Evolutionary conservation across 2,888 invertebrate species (phyloP).

Genomic region (Fragum sueziense): DNA sequence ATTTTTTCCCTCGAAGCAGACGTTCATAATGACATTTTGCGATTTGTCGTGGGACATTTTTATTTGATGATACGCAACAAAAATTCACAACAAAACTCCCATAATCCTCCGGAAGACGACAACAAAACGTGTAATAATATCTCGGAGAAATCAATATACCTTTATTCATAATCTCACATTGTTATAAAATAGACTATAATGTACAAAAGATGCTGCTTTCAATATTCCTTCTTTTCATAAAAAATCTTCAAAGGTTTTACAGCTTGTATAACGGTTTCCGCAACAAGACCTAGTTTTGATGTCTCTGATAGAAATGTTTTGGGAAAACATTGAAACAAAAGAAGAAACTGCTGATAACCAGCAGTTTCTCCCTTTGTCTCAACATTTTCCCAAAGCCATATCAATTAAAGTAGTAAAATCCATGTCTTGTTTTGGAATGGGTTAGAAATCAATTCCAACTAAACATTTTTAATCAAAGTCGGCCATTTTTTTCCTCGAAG

Average conservation of each 20-base stretch:
- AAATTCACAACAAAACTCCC: no score
- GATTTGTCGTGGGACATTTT: slow-evolving; percentile 2
- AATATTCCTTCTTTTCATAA: no score
- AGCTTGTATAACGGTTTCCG: no score
- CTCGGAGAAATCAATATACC: slow-evolving; percentile 14
- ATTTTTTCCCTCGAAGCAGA: background rate
- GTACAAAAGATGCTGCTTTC: slow-evolving; percentile 13
- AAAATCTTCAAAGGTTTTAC: no score
- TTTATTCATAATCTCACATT: slow-evolving; percentile 7
- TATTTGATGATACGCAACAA: slow-evolving; percentile 21
- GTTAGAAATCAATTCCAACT: background rate
- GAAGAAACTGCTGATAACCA: no score
- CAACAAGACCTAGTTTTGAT: no score
- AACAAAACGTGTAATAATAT: slow-evolving; percentile 9
- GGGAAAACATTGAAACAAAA: no score
- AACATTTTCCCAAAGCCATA: no score
- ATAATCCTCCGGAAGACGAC: slow-evolving; percentile 5
- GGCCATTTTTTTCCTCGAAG: background rate
- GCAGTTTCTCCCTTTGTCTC: no score
- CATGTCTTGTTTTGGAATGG: no score
- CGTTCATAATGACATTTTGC: background rate
- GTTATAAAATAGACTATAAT: slow-evolving; percentile 4
- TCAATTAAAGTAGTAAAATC: no score
- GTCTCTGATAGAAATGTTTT: no score
- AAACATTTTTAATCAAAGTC: background rate